A percentile compares a stretch with the other conserved stretches of the same genome.
phyloP scores from a whole-genome alignment of 2,888 invertebrate species.

The Ellobium chinense region DNA sequence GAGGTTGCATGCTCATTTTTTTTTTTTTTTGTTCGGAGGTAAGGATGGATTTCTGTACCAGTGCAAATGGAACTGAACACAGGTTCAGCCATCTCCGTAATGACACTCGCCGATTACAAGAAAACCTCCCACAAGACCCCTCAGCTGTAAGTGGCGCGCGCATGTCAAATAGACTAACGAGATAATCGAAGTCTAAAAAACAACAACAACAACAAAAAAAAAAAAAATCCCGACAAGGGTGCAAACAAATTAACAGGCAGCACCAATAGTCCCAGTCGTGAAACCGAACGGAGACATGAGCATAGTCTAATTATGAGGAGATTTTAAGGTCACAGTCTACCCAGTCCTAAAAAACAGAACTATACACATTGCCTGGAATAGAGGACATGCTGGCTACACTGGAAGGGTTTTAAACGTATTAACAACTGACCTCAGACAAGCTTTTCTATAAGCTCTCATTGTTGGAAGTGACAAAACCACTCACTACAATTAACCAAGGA shows the following conservation, averaged over 20 bases:
- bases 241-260: background rate
- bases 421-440: slow-evolving; percentile 16
- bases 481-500: slow-evolving; percentile 30
- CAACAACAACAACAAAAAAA: background rate
- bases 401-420: slow-evolving; percentile 11
- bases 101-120: background rate
- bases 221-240: slow-evolving; percentile 4
- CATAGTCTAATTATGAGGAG: slow-evolving; percentile 33
- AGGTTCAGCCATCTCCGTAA: background rate
- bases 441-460: slow-evolving; percentile 20
- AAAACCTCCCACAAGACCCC: background rate
- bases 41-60: background rate
- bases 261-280: slow-evolving; percentile 13
- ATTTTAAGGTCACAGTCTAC: slow-evolving; percentile 30
- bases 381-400: slow-evolving; percentile 40
- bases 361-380: slow-evolving; percentile 38
- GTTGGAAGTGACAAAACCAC: slow-evolving; percentile 1
- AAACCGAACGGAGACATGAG: slow-evolving; percentile 23
- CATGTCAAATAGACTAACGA: background rate
- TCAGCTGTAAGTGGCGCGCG: background rate
- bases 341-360: background rate
- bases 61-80: background rate
- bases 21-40: background rate
- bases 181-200: background rate
- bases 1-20: background rate